These are phyloP conservation scores for Chamaetylas fuelleborni DNA, from an alignment of 2,113 vertebrate genomes.

Conservation along the genomic window DNA sequence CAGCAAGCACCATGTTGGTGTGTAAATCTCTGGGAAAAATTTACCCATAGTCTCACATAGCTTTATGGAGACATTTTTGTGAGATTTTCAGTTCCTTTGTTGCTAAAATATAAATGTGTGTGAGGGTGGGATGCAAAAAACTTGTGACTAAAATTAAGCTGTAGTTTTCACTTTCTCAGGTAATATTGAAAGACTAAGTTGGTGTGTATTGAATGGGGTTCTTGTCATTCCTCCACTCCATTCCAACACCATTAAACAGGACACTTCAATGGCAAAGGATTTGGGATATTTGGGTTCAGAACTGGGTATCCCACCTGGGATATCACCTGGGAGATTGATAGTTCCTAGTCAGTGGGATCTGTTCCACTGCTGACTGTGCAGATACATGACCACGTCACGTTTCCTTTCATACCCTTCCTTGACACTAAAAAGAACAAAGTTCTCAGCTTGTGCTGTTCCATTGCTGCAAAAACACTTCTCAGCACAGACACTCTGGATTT, in stretches of 20 bases:
- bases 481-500: background rate
- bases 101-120: background rate
- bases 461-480: background rate
- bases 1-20: background rate
- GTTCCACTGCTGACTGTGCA: background rate
- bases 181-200: background rate
- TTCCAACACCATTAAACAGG: background rate
- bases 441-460: background rate
- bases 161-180: background rate
- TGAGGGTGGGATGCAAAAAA: background rate
- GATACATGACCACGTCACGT: fast-evolving
- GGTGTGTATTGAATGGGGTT: background rate
- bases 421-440: background rate
- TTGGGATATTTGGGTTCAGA: background rate
- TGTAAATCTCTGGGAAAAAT: background rate
- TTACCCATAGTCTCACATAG: background rate
- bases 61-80: background rate
- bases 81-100: background rate
- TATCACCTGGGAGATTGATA: background rate
- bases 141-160: background rate
- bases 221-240: background rate
- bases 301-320: background rate
- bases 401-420: background rate
- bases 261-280: background rate
- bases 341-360: background rate